A percentile compares a stretch with the other conserved stretches of the same genome.
phyloP scores from a whole-genome alignment of 2,797 vertebrate species.

The Nannoperca australis region DNA sequence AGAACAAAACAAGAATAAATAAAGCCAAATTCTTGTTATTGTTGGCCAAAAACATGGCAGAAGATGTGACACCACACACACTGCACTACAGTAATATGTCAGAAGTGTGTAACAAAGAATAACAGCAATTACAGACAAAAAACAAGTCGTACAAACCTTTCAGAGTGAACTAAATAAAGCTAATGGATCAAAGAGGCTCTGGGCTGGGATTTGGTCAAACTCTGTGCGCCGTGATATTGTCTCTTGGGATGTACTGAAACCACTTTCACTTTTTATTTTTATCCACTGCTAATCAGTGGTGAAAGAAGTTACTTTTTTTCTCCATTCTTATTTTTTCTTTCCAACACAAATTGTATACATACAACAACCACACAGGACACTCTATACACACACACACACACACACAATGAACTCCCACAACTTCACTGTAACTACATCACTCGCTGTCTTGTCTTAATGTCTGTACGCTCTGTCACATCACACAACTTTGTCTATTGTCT shows the following conservation, averaged over 20 bases:
- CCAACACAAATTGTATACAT: too few relatives aligned
- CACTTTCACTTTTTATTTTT: too few relatives aligned
- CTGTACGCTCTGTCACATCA: too few relatives aligned
- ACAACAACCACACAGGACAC: too few relatives aligned
- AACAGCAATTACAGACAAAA: constrained; percentile 43
- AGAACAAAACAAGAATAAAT: constrained; percentile 47
- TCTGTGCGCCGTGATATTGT: constrained; percentile 41
- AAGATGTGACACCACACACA: background rate
- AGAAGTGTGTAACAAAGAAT: constrained; percentile 3
- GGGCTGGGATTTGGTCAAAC: constrained; percentile 62
- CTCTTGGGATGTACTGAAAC: constrained; percentile 40
- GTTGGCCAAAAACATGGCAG: constrained; percentile 13
- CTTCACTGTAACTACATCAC: too few relatives aligned
- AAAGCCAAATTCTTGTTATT: constrained; percentile 10
- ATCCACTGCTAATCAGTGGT: background rate
- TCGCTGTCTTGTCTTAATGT: too few relatives aligned
- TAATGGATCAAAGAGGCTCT: constrained; percentile 69
- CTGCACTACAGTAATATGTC: background rate
- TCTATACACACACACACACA: too few relatives aligned
- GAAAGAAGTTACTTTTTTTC: too few relatives aligned
- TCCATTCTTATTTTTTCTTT: too few relatives aligned
- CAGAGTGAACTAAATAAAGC: constrained; percentile 72
- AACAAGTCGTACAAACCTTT: constrained; percentile 61
- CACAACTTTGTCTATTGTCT: too few relatives aligned
- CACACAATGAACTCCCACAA: too few relatives aligned